A percentile compares a stretch with the other conserved stretches of the same genome.
phyloP scores from a whole-genome alignment of 2,888 invertebrate genomes.

The Drosophila longiperda region DNA sequence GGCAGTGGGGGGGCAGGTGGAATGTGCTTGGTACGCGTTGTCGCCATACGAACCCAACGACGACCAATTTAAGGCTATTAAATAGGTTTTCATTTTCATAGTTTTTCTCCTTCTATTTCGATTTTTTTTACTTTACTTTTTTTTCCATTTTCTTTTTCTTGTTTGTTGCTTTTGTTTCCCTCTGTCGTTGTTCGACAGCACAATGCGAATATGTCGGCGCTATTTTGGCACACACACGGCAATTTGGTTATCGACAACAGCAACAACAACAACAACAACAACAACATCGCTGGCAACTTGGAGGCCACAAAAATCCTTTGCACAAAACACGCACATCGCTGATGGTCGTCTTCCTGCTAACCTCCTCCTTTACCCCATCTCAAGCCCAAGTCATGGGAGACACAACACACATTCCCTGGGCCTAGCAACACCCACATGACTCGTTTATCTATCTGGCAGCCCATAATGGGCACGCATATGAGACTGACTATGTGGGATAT shows the following conservation, averaged over 20 bases:
- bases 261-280: conserved; percentile 9
- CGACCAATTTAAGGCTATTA: conserved; percentile 52
- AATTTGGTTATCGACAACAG: conserved; percentile 61
- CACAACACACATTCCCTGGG: conserved; percentile 22
- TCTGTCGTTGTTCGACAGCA: conserved; percentile 34
- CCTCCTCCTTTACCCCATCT: neutral
- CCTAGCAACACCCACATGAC: conserved; percentile 58
- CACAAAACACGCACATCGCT: conserved; percentile 56
- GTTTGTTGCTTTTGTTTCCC: conserved; percentile 34
- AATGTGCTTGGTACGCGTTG: conserved; percentile 76
- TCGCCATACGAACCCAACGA: conserved; percentile 48
- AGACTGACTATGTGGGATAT: conserved; percentile 39
- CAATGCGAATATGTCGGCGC: conserved; percentile 58
- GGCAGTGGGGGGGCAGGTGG: neutral
- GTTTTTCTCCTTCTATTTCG: conserved; percentile 33
- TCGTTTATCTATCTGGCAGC: conserved; percentile 63
- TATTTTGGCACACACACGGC: conserved; percentile 57
- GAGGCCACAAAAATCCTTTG: conserved; percentile 61
- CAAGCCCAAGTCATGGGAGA: conserved; percentile 7
- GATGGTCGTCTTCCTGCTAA: conserved; percentile 15
- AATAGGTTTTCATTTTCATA: conserved; percentile 63
- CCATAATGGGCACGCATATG: conserved; percentile 68
- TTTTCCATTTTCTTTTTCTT: conserved; percentile 18
- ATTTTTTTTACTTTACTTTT: conserved; percentile 9
- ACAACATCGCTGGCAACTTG: conserved; percentile 27